Evolutionary conservation across 2,113 vertebrate genomes (phyloP).

Genomic region (Andinoacara biseriatus): DNA sequence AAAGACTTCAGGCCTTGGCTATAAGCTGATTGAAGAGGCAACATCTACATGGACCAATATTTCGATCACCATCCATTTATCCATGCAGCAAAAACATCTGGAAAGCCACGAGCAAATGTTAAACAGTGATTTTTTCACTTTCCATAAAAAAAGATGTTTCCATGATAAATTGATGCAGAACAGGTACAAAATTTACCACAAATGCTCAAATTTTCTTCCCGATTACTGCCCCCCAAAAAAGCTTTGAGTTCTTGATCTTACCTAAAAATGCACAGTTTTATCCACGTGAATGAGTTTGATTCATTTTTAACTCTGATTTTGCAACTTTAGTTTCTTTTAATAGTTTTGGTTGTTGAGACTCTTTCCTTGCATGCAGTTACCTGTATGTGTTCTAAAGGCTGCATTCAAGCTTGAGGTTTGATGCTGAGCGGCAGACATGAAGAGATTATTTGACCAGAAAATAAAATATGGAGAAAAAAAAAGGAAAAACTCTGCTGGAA

Average conservation of each 20-base stretch:
- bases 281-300: too few species aligned
- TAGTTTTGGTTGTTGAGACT: neutral
- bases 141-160: neutral
- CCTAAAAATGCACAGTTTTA: too few species aligned
- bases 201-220: too few species aligned
- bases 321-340: neutral
- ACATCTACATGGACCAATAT: neutral
- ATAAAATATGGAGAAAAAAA: constrained; percentile 26
- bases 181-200: neutral
- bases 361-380: accelerated
- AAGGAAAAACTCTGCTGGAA: constrained; percentile 45
- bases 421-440: constrained; percentile 8
- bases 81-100: too few species aligned
- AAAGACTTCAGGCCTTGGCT: neutral
- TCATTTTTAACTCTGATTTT: too few species aligned
- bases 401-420: neutral
- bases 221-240: too few species aligned
- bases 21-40: neutral
- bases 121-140: neutral
- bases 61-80: neutral
- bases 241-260: too few species aligned
- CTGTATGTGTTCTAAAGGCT: neutral
- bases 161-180: neutral
- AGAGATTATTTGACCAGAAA: constrained; percentile 55
- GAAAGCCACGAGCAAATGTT: too few species aligned